Conservation (phyloP, 2,888 invertebrate species). For the Epistrophella euchroma region DNA sequence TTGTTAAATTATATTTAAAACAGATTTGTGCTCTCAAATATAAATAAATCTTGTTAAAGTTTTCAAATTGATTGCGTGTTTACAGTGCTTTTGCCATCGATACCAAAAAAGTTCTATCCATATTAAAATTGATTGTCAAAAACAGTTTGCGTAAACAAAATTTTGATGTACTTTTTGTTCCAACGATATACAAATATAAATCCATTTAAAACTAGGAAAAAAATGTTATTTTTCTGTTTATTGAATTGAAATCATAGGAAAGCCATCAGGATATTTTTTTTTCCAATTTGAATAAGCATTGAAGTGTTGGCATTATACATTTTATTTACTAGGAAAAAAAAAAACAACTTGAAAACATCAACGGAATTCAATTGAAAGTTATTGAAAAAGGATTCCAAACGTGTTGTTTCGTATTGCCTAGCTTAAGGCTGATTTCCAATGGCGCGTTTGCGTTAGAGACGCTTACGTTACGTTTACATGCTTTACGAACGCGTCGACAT, state of each 20-base stretch:
- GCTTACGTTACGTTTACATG: too few species aligned
- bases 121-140: constrained; percentile 17
- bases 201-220: constrained; percentile 8
- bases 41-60: neutral
- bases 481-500: too few species aligned
- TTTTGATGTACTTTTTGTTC: neutral
- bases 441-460: too few species aligned
- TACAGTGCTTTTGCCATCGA: neutral
- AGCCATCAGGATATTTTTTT: constrained; percentile 7
- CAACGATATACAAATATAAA: constrained; percentile 5
- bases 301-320: constrained; percentile 12
- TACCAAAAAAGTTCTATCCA: neutral
- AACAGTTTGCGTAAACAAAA: constrained; percentile 9
- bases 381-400: neutral
- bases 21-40: neutral
- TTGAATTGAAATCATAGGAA: constrained; percentile 4
- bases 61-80: neutral
- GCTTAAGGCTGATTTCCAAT: neutral
- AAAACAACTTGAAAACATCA: neutral
- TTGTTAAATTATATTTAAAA: neutral
- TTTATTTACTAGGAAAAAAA: constrained; percentile 4
- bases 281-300: constrained; percentile 12
- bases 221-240: neutral
- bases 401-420: neutral
- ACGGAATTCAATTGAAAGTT: neutral